Percentiles rank a stretch among this genome's conserved stretches.
Conservation (phyloP, 1,140 invertebrate genomes). For the Drosophila equinoxialis region DNA sequence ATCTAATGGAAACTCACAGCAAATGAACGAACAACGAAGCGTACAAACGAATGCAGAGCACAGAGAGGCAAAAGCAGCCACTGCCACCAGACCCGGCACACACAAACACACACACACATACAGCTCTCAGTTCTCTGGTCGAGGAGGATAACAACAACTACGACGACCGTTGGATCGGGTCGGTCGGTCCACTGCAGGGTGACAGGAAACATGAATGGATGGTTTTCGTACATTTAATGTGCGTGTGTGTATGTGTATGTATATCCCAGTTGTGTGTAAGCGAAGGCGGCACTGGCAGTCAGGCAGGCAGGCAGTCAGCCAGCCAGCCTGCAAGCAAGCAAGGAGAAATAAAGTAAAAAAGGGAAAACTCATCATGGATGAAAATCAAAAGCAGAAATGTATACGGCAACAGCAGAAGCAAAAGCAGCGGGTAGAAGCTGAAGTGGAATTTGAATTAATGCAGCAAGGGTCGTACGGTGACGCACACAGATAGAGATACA, state of each 20-base stretch:
- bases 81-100: conserved; percentile 15
- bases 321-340: conserved; percentile 49
- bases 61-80: conserved; percentile 18
- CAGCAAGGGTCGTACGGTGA: conserved; percentile 71
- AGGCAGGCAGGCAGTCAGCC: conserved; percentile 37
- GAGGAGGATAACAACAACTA: conserved; percentile 49
- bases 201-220: conserved; percentile 81
- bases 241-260: conserved; percentile 6
- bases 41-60: conserved; percentile 29
- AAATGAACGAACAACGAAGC: conserved; percentile 35
- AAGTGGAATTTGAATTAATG: conserved; percentile 76
- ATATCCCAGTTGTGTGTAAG: conserved; percentile 37
- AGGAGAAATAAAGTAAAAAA: conserved; percentile 61
- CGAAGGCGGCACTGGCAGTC: conserved; percentile 38
- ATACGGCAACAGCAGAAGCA: conserved; percentile 25
- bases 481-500: conserved; percentile 30
- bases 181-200: conserved; percentile 64
- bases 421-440: conserved; percentile 58
- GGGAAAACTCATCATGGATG: conserved; percentile 79
- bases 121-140: conserved; percentile 5
- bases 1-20: conserved; percentile 75
- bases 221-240: conserved; percentile 61
- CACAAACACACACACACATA: not conserved
- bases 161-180: conserved; percentile 34
- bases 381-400: conserved; percentile 78